Conservation (phyloP, 2,888 invertebrate genomes). For the Tetrapedia diversipes region DNA sequence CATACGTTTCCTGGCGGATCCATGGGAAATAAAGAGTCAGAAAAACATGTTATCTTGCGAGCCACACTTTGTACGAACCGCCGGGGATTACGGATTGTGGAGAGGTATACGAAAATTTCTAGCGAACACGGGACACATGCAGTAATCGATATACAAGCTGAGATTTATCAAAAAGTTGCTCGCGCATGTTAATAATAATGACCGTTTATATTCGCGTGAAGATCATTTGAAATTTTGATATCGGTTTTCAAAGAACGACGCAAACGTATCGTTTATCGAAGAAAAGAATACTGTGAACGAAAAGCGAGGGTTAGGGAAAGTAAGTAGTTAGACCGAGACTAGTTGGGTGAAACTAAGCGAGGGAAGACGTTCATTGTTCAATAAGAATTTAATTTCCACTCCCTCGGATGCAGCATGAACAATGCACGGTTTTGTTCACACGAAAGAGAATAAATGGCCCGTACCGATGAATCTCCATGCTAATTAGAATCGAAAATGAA, state of each 20-base stretch:
- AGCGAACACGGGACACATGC: slow-evolving; percentile 4
- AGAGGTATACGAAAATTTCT: slow-evolving; percentile 30
- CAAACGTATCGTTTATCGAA: too few species aligned
- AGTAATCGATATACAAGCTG: background rate
- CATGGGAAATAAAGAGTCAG: background rate
- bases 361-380: slow-evolving; percentile 50
- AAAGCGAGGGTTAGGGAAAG: slow-evolving; percentile 35
- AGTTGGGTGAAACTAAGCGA: slow-evolving; percentile 42
- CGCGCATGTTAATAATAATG: slow-evolving; percentile 1
- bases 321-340: slow-evolving; percentile 22
- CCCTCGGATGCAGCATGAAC: slow-evolving; percentile 27
- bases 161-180: slow-evolving; percentile 14
- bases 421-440: slow-evolving; percentile 51
- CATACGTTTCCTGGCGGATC: background rate
- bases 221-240: background rate
- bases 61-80: background rate
- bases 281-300: background rate
- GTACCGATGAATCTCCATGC: background rate
- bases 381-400: slow-evolving; percentile 60
- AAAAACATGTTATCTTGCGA: slow-evolving; percentile 9
- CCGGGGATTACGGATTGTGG: background rate
- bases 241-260: slow-evolving; percentile 3
- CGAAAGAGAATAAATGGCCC: slow-evolving; percentile 31
- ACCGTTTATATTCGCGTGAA: background rate
- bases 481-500: slow-evolving; percentile 29